Evolutionary conservation across 1,140 invertebrate species (phyloP), one percentile per base, ranked within the genome.

Genomic region (Drosophila takahashii): DNA sequence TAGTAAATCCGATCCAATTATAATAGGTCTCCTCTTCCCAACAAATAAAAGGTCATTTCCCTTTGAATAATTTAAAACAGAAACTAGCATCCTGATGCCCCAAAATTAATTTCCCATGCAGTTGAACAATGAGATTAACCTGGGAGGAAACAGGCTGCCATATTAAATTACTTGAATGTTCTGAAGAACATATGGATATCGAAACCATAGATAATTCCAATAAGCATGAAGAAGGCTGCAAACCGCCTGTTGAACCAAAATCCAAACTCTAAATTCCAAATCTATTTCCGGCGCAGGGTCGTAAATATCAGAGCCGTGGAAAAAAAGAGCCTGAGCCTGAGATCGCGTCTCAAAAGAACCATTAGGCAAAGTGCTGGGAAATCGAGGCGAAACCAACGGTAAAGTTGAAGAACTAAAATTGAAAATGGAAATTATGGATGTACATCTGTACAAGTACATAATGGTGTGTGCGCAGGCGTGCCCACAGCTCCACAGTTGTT

Each of bases 361-460:
- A 86, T 87, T 87, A 87, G 51, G 53, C 65, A 59, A 81, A 87
- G 83, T 83, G 79, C 66, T 64, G 81, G 61, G 52, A 86, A 80
- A 47, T 16, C 37, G 61, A 11, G 32, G 34, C n/a, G n/a, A 45
- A 61, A 18, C 48, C 48, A 79, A 79, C 75, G 80, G 76, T 76
- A 64, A 84, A 71, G 48, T 47, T 73, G 74, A 58, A 79, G 79
- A 73, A 79, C 50, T 74, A 76, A 74, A 64, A 70, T 70, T 51
- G 37, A 48, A 61, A 75, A 77, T 45, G 29, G 13, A 66, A 59
- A 61, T 44, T 26, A 41, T 47, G 42, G 58, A 44, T 57, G 51
- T 27, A 26, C 8, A 16, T 48, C 42, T 61, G 51, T 22, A 27
- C 2, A 22, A 57, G 51, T 22, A 27, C 4, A 22, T 41, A 11